Percentiles rank a stretch among this genome's conserved stretches.
phyloP scores from a whole-genome alignment of 2,113 vertebrate genomes.

The Dissostichus mawsoni region DNA sequence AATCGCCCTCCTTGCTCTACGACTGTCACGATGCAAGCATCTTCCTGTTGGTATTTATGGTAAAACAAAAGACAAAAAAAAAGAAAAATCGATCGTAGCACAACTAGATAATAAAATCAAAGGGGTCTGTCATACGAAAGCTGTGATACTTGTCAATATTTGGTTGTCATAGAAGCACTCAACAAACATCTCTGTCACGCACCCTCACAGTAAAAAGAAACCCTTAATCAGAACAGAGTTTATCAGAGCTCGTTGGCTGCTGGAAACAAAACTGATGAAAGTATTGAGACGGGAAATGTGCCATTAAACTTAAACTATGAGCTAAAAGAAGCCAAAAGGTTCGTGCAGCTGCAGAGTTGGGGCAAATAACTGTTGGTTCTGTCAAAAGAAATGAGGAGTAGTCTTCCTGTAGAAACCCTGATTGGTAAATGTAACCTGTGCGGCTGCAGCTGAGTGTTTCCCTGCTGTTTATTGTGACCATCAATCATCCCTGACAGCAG shows the following conservation, averaged over 20 bases:
- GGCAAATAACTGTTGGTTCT: background rate
- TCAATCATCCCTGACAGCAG: slow-evolving; percentile 37
- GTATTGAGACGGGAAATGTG: background rate
- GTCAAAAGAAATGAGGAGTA: background rate
- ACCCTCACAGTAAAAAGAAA: too few relatives aligned
- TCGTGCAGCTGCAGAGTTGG: background rate
- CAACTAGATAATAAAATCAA: too few relatives aligned
- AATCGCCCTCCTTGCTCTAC: too few relatives aligned
- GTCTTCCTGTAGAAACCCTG: background rate
- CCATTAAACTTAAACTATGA: background rate
- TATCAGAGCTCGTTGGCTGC: background rate
- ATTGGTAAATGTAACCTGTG: slow-evolving; percentile 1
- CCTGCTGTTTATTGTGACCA: slow-evolving; percentile 29
- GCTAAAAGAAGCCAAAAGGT: background rate
- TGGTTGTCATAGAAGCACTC: too few relatives aligned
- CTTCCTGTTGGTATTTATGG: too few relatives aligned
- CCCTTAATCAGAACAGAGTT: too few relatives aligned
- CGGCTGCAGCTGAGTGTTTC: slow-evolving; percentile 10
- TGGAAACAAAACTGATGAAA: background rate
- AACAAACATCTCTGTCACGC: too few relatives aligned
- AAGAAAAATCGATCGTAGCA: too few relatives aligned
- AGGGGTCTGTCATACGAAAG: too few relatives aligned
- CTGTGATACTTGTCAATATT: too few relatives aligned
- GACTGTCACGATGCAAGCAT: too few relatives aligned
- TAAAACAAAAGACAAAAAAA: too few relatives aligned